Conservation (phyloP, 2,113 vertebrate species). For the Ophthalmolycus amberensis region DNA sequence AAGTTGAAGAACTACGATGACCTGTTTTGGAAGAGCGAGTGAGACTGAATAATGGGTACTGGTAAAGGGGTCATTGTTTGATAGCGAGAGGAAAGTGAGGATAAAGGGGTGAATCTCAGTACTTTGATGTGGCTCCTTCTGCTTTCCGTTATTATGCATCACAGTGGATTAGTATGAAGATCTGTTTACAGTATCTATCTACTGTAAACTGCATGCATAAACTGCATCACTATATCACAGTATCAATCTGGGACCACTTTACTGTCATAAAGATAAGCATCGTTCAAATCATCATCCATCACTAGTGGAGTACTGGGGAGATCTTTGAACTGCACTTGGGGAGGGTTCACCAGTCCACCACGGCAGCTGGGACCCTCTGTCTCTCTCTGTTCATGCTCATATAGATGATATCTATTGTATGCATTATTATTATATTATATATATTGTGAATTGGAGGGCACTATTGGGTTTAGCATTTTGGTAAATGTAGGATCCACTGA, state of each 20-base stretch:
- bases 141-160: conserved; percentile 21
- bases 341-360: background rate
- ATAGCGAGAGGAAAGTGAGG: conserved; percentile 48
- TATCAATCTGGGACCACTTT: background rate
- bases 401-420: background rate
- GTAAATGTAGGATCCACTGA: background rate
- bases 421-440: background rate
- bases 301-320: background rate
- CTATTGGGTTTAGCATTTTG: background rate
- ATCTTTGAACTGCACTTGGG: background rate
- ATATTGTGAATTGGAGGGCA: background rate
- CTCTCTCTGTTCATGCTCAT: background rate
- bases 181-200: conserved; percentile 13
- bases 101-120: conserved; percentile 35
- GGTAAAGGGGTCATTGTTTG: conserved; percentile 69
- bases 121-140: conserved; percentile 51
- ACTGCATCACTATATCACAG: background rate
- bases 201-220: background rate
- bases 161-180: background rate
- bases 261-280: background rate
- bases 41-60: conserved; percentile 65
- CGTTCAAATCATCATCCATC: background rate
- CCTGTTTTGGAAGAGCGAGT: conserved; percentile 64
- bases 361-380: background rate
- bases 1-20: conserved; percentile 77